Percentiles rank a stretch among this genome's conserved stretches.
Evolutionary conservation across 2,888 invertebrate genomes (phyloP).

Genomic region (Caenorhabditis japonica): DNA sequence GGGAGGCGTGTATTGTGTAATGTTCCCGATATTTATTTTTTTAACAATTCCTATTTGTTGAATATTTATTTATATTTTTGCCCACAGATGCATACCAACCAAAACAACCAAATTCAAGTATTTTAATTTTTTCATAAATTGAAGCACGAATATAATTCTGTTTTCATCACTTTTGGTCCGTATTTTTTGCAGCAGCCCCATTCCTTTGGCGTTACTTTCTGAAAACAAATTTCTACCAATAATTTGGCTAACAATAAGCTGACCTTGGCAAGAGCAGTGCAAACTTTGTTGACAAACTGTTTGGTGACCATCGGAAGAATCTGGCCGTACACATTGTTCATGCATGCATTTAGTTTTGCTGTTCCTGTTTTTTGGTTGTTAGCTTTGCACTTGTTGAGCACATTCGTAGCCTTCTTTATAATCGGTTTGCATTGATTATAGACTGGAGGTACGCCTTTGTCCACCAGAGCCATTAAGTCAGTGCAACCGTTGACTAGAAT

Average conservation of each 20-base stretch:
- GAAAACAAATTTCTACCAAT: background rate
- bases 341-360: conserved; percentile 40
- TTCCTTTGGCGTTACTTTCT: conserved; percentile 24
- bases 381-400: conserved; percentile 27
- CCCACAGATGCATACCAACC: too few relatives aligned
- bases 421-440: conserved; percentile 26
- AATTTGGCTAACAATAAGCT: background rate
- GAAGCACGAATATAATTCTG: conserved; percentile 21
- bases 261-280: conserved; percentile 10
- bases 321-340: conserved; percentile 29
- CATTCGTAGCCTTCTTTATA: conserved; percentile 22
- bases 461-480: conserved; percentile 20
- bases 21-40: too few relatives aligned
- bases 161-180: conserved; percentile 31
- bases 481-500: conserved; percentile 37
- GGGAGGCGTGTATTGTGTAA: too few relatives aligned
- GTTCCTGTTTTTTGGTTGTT: conserved; percentile 27
- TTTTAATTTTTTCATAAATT: too few relatives aligned
- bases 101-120: too few relatives aligned
- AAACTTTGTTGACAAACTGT: conserved; percentile 37
- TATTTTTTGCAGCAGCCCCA: conserved; percentile 36
- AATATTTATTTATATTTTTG: too few relatives aligned
- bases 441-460: conserved; percentile 19
- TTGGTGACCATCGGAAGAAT: conserved; percentile 37
- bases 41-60: too few relatives aligned